Percentiles rank a stretch among this genome's conserved stretches.
phyloP scores from a whole-genome alignment of 2,113 vertebrate genomes.

The Cavia aperea region DNA sequence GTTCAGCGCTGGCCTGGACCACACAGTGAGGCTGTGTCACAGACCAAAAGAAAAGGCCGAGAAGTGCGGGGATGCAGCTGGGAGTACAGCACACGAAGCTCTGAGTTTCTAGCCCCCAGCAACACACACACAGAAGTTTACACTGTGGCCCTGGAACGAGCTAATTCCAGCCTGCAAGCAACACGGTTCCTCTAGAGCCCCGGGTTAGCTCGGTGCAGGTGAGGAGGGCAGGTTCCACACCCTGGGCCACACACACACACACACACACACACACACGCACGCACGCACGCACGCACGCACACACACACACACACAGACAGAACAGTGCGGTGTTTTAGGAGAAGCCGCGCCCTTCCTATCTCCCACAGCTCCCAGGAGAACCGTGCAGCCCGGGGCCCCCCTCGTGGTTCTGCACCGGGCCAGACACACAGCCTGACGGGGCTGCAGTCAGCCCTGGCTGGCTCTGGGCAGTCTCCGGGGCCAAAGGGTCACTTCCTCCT shows the following conservation, averaged over 20 bases:
- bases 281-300: too few species aligned
- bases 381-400: background rate
- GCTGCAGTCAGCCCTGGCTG: background rate
- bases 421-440: background rate
- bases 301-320: too few species aligned
- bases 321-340: too few species aligned
- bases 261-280: too few species aligned
- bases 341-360: too few species aligned
- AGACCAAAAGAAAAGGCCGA: background rate
- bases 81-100: background rate
- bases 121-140: background rate
- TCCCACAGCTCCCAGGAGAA: rapidly evolving
- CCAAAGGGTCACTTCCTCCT: background rate
- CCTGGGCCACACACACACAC: rapidly evolving
- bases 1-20: background rate
- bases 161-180: background rate
- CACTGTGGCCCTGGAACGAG: rapidly evolving
- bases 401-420: background rate
- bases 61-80: background rate
- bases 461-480: background rate
- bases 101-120: background rate
- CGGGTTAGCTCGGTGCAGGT: background rate
- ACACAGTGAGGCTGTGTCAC: background rate
- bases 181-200: background rate
- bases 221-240: background rate